phyloP scores from a whole-genome alignment of 2,888 invertebrate genomes.

The Isoperla grammatica region DNA sequence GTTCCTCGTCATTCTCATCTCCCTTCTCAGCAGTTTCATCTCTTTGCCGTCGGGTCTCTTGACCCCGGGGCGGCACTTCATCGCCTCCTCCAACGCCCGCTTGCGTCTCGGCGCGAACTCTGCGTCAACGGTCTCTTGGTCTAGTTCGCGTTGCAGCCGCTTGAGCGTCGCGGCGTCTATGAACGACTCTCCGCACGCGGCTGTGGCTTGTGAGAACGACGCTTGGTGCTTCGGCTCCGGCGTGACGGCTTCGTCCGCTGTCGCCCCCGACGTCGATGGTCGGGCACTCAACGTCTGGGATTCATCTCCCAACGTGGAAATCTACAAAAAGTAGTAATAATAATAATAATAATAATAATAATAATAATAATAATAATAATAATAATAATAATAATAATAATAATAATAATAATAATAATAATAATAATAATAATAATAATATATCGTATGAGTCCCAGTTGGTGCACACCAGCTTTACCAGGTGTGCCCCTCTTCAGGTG shows the following conservation, averaged over 20 bases:
- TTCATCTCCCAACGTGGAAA: conserved; percentile 58
- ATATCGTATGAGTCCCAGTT: too few relatives aligned
- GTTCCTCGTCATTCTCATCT: conserved; percentile 47
- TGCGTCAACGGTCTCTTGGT: conserved; percentile 60
- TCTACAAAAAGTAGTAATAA: conserved; percentile 41
- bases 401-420: too few relatives aligned
- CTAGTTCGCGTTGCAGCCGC: conserved; percentile 60
- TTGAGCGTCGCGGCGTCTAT: conserved; percentile 59
- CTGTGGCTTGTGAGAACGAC: too few relatives aligned
- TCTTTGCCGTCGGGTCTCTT: conserved; percentile 29
- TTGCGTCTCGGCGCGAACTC: conserved; percentile 55
- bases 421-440: too few relatives aligned
- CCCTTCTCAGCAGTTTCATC: conserved; percentile 41
- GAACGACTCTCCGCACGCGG: conserved; percentile 40
- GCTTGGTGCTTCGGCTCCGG: conserved; percentile 11
- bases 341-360: too few relatives aligned
- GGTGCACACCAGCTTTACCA: too few relatives aligned
- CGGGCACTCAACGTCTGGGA: conserved; percentile 43
- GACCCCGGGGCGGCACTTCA: conserved; percentile 48
- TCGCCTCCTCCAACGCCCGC: conserved; percentile 60
- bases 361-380: too few relatives aligned
- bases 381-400: too few relatives aligned
- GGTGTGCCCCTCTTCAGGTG: too few relatives aligned
- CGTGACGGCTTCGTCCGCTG: conserved; percentile 26
- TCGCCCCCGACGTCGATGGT: conserved; percentile 44